Percentiles rank a stretch among this genome's conserved stretches.
Conservation (phyloP, 2,888 invertebrate species). For the Bellardia bayeri region DNA sequence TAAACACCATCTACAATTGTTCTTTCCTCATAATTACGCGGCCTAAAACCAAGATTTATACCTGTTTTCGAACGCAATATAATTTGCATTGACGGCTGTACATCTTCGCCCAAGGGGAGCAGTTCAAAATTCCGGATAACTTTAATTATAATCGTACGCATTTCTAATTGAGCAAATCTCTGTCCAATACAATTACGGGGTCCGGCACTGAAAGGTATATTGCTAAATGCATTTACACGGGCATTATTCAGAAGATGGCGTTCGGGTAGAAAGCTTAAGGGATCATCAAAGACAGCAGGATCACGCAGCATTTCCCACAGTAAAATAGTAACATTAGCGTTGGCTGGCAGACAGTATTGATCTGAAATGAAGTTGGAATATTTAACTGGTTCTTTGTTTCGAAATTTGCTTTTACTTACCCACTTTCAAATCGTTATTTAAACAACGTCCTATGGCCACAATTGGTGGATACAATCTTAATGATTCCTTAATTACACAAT, state of each 20-base stretch:
- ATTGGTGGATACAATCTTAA: constrained; percentile 88
- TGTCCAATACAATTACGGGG: constrained; percentile 85
- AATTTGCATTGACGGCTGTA: constrained; percentile 80
- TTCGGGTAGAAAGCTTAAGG: constrained; percentile 80
- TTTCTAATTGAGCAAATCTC: constrained; percentile 80
- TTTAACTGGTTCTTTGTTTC: background rate
- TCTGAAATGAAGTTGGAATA: constrained; percentile 17
- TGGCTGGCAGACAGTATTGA: constrained; percentile 77
- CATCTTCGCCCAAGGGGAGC: constrained; percentile 78
- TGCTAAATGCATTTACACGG: constrained; percentile 75
- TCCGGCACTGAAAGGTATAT: constrained; percentile 83
- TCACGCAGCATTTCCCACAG: constrained; percentile 80
- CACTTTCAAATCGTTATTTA: constrained; percentile 85
- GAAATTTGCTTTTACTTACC: constrained; percentile 82
- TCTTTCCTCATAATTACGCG: background rate
- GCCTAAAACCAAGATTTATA: constrained; percentile 76
- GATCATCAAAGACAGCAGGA: constrained; percentile 78
- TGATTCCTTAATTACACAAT: constrained; percentile 88
- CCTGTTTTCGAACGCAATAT: constrained; percentile 81
- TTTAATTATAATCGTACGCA: constrained; percentile 80
- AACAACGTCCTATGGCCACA: constrained; percentile 86
- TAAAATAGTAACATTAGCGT: constrained; percentile 79
- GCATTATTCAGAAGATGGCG: constrained; percentile 83
- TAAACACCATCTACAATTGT: background rate
- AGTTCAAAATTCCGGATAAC: constrained; percentile 80